These are phyloP conservation scores for Marasmarcha lunaedactyla DNA, from an alignment of 2,888 invertebrate species.

Conservation along the genomic window DNA sequence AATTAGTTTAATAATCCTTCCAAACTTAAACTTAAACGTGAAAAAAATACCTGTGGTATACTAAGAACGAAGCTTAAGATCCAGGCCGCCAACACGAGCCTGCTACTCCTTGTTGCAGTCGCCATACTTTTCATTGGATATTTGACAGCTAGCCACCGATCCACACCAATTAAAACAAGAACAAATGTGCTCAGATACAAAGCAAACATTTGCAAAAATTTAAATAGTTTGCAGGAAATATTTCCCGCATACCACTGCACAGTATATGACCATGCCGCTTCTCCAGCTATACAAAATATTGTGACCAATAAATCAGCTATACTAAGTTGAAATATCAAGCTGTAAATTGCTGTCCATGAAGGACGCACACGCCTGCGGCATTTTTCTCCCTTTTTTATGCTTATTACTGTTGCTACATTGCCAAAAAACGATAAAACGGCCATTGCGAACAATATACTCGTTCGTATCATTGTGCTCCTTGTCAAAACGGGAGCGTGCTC, in stretches of 20 bases:
- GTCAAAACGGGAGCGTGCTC: slow-evolving; percentile 79
- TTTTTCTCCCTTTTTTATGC: slow-evolving; percentile 75
- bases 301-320: slow-evolving; percentile 86
- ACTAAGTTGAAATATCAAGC: slow-evolving; percentile 84
- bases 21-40: too few species aligned
- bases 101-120: slow-evolving; percentile 76
- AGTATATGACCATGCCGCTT: slow-evolving; percentile 84
- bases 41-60: slow-evolving; percentile 79
- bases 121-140: slow-evolving; percentile 81
- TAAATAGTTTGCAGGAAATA: slow-evolving; percentile 81
- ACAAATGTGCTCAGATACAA: slow-evolving; percentile 86
- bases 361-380: slow-evolving; percentile 69
- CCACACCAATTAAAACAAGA: slow-evolving; percentile 84
- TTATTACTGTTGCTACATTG: slow-evolving; percentile 82
- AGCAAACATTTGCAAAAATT: slow-evolving; percentile 85
- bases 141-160: slow-evolving; percentile 83
- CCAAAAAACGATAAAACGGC: slow-evolving; percentile 79
- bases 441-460: slow-evolving; percentile 76
- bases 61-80: slow-evolving; percentile 79
- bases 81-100: slow-evolving; percentile 79
- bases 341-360: slow-evolving; percentile 79
- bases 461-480: slow-evolving; percentile 72
- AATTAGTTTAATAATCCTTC: too few species aligned
- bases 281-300: slow-evolving; percentile 83
- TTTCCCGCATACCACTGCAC: slow-evolving; percentile 87